These are phyloP conservation scores for Monochamus saltuarius DNA, from an alignment of 1,140 invertebrate genomes.

Conservation along the genomic window DNA sequence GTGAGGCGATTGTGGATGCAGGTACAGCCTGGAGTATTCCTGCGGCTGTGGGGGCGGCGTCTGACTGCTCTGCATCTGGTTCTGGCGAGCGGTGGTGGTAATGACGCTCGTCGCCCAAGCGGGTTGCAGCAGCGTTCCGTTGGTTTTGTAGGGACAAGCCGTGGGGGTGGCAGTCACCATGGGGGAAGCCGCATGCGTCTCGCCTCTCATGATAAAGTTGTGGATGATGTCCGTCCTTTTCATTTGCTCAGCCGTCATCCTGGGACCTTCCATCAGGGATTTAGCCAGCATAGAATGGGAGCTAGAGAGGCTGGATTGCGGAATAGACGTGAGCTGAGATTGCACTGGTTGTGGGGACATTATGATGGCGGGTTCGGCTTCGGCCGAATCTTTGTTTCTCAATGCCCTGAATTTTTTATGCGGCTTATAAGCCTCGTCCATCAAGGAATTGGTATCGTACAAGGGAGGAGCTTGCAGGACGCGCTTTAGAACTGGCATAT, in stretches of 20 bases:
- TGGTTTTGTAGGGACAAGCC: conserved; percentile 48
- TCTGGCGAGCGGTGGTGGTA: conserved; percentile 51
- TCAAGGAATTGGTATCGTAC: conserved; percentile 83
- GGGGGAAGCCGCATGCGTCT: conserved; percentile 49
- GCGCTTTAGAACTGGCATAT: conserved; percentile 90
- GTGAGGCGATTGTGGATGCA: conserved; percentile 53
- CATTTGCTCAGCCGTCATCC: conserved; percentile 85
- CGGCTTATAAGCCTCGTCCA: conserved; percentile 93
- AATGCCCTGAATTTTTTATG: conserved; percentile 91
- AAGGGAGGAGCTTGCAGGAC: conserved; percentile 88
- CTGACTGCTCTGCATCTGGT: conserved; percentile 29
- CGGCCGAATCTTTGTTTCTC: conserved; percentile 74
- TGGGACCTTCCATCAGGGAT: conserved; percentile 82
- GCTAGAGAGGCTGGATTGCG: conserved; percentile 63
- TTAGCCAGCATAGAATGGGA: conserved; percentile 85
- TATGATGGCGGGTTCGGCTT: conserved; percentile 64
- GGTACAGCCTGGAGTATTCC: conserved; percentile 50
- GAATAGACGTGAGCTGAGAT: conserved; percentile 52
- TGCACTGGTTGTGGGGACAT: conserved; percentile 40
- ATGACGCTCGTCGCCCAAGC: conserved; percentile 52
- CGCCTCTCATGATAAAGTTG: conserved; percentile 82
- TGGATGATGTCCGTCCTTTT: conserved; percentile 87
- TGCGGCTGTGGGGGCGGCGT: conserved; percentile 43
- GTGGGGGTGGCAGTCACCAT: conserved; percentile 41
- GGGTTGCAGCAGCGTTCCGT: conserved; percentile 41